Evolutionary conservation across 2,113 vertebrate genomes (phyloP), one percentile per base, ranked within the genome.

Genomic region (Isichthys henryi): DNA sequence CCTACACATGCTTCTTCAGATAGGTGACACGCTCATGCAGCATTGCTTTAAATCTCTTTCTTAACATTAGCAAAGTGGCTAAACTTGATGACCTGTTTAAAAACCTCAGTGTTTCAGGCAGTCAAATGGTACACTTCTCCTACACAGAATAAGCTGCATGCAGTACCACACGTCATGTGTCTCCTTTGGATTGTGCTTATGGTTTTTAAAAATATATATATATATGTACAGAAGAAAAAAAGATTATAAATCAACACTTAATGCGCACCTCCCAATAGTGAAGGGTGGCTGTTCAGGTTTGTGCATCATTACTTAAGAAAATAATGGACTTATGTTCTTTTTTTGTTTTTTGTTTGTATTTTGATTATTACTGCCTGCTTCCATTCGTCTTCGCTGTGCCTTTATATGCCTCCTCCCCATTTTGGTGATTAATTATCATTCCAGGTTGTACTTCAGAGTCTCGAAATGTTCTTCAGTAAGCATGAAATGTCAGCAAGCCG

Each of bases 1-100:
- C 77, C 13, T 49, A 88, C 89, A 90, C 23, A 90, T 56, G 88
- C 92, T 90, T 48, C 58, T 49, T 4, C 48, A 86, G 6, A 5
- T 90, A 7, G 31, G 74, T 3, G 5, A 27, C 21, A 66, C 9
- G 23, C 21, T 19, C 39, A 21, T 80, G 74, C 17, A 15, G 0
- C 10, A 45, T 7, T 10, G 10, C 35, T 35, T 17, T 80, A 62
- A 62, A 0, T 52, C 23, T 19, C 58, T 8, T 62, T 62, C 6
- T 8, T 2, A 4, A 17, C 5, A 58, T 58, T 23, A 23, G 56
- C 21, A 7, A 62, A 62, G 23, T n/a, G 19, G 56, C 1, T n/a
- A n/a, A 62, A 62, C 23, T 23, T 6, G 58, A 23, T 62, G 7
- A 62, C 23, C 58, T 9, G 23, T 62, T n/a, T 62, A 62, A 23